Base-by-base conservation (phyloP, 53 echinoderm and acorn worm species). In the Astropecten irregularis region DNA sequence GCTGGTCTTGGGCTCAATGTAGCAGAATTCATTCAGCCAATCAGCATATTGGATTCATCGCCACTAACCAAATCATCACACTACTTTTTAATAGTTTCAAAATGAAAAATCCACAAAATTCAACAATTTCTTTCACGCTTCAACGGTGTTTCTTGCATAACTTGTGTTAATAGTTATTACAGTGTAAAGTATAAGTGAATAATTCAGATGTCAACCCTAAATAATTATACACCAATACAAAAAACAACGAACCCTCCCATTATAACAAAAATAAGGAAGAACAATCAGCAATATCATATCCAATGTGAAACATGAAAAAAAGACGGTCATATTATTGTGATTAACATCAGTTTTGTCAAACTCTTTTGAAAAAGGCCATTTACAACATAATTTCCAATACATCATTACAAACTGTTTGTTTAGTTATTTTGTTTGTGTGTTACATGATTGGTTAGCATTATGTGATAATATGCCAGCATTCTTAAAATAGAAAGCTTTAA, bases 131-230 rank as follows among this genome's bases (percentile, higher is more conserved):
- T n/a, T 53, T 57, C 74, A 74, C 57, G 37, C 74, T 10, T 71
- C 32, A 71, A 18, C n/a, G n/a, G n/a, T n/a, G n/a, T 71, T 55
- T 74, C 74, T 74, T 55, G 57, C 74, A 57, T 74, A 74, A 56
- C 56, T 74, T n/a, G 57, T 74, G 74, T 74, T 74, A 74, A 52
- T 73, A 73, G 39, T 53, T 57, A 57, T 73, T 66, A 66, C 74
- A 74, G 39, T 74, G 20, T 40, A n/a, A 56, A 22, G 34, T n/a
- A 66, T 32, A 20, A 55, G 40, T 74, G 56, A 40, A 36, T 38
- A 55, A 74, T 55, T 74, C 40, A 56, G 57, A 9, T 35, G 74
- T 56, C 16, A 40, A 56, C 42, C 42, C 6, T 8, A 66, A 66
- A 64, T n/a, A n/a, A n/a, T n/a, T n/a, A n/a, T n/a, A n/a, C n/a